phyloP scores from a whole-genome alignment of 1,140 invertebrate genomes.

The Phortica variegata region DNA sequence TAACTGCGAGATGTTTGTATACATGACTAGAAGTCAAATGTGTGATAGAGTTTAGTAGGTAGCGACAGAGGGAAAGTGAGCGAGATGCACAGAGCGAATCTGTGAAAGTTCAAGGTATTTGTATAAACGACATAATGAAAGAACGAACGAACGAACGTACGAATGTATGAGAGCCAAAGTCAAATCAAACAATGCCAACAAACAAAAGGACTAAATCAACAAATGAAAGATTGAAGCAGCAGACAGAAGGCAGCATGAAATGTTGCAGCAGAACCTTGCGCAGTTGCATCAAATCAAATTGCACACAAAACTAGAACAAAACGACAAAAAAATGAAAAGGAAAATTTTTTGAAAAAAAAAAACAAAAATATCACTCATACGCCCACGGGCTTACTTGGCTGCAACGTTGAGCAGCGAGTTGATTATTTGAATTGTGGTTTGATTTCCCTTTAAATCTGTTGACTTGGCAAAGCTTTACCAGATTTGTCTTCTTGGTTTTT shows the following conservation, averaged over 20 bases:
- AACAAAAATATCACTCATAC: constrained; percentile 30
- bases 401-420: too few relatives aligned
- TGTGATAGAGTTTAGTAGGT: constrained; percentile 1
- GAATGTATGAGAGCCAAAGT: neutral
- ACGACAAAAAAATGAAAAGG: too few relatives aligned
- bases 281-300: too few relatives aligned
- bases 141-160: too few relatives aligned
- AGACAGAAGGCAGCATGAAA: constrained; percentile 5
- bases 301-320: too few relatives aligned
- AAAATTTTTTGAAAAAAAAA: too few relatives aligned
- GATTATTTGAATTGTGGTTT: too few relatives aligned
- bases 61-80: neutral
- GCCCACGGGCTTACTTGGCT: neutral
- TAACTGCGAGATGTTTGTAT: too few relatives aligned
- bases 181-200: constrained; percentile 2
- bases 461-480: too few relatives aligned
- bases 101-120: constrained; percentile 24
- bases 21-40: neutral
- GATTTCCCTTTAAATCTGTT: too few relatives aligned
- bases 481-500: neutral
- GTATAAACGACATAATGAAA: neutral
- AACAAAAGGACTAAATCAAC: neutral
- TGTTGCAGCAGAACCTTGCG: too few relatives aligned
- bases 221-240: neutral
- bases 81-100: too few relatives aligned